These are phyloP conservation scores for Luehdorfia chinensis DNA, from an alignment of 1,140 invertebrate genomes.

Conservation along the genomic window DNA sequence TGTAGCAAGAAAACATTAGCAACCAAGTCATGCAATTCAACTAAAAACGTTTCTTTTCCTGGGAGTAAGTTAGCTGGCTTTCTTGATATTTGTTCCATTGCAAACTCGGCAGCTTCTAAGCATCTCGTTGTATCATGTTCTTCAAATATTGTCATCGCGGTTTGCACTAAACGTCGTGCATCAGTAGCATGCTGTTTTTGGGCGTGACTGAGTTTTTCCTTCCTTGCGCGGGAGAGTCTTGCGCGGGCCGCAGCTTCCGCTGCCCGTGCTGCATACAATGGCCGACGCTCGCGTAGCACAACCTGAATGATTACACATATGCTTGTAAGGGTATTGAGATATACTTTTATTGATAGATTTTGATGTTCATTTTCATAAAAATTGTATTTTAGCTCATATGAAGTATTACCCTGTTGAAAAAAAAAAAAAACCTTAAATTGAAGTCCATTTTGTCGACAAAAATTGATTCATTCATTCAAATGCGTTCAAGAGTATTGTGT, in stretches of 20 bases:
- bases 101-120: slow-evolving; percentile 58
- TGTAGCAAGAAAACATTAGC: slow-evolving; percentile 59
- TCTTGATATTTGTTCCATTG: slow-evolving; percentile 55
- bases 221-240: slow-evolving; percentile 41
- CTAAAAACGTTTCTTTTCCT: slow-evolving; percentile 54
- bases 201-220: slow-evolving; percentile 41
- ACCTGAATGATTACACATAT: too few species aligned
- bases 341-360: too few species aligned
- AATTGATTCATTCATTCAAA: too few species aligned
- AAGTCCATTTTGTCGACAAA: too few species aligned
- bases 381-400: too few species aligned
- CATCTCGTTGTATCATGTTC: slow-evolving; percentile 54
- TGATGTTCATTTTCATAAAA: too few species aligned
- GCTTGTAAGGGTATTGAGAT: too few species aligned
- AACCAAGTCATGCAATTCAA: slow-evolving; percentile 48
- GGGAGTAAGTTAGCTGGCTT: slow-evolving; percentile 49
- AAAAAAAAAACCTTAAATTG: too few species aligned
- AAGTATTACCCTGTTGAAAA: too few species aligned
- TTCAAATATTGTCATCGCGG: slow-evolving; percentile 35
- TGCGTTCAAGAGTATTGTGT: too few species aligned
- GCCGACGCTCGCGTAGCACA: slow-evolving; percentile 53
- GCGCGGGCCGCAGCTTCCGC: slow-evolving; percentile 42
- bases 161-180: slow-evolving; percentile 43
- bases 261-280: slow-evolving; percentile 55
- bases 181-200: slow-evolving; percentile 51